These are phyloP conservation scores for Cynodonichthys magdalenae DNA, from an alignment of 2,797 vertebrate genomes.

Conservation along the genomic window DNA sequence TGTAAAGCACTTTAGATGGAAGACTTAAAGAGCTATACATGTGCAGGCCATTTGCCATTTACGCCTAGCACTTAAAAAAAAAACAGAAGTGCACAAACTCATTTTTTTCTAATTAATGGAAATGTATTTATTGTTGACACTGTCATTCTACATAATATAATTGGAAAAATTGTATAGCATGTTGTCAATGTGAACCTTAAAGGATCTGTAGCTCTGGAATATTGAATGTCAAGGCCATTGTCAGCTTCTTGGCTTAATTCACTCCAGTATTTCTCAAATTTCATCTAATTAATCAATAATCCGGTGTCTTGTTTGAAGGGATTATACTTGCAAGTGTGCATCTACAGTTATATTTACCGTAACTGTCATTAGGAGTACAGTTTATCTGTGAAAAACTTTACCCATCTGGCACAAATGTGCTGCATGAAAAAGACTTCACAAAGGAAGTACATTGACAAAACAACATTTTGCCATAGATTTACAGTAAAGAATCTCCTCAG, in stretches of 20 bases:
- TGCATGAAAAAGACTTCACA: constrained; percentile 13
- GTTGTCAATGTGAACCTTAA: constrained; percentile 3
- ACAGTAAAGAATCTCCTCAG: constrained; percentile 2
- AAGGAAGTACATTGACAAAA: constrained; percentile 36
- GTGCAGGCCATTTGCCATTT: too few species aligned
- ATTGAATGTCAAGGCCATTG: constrained; percentile 27
- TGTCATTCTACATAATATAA: constrained; percentile 18
- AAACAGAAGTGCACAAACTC: constrained; percentile 24
- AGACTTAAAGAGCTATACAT: too few species aligned
- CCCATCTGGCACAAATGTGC: constrained; percentile 16
- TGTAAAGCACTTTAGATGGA: constrained; percentile 4
- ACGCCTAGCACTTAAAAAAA: too few species aligned
- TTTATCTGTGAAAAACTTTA: constrained; percentile 7
- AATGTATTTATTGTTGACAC: too few species aligned
- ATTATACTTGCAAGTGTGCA: constrained; percentile 13
- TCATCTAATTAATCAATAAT: constrained; percentile 49
- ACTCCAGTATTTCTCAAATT: constrained; percentile 37
- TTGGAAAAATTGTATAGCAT: constrained; percentile 4
- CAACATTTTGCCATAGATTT: constrained; percentile 14
- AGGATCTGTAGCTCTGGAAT: constrained; percentile 2
- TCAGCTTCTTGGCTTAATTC: constrained; percentile 25
- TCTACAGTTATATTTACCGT: constrained; percentile 14
- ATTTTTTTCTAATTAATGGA: too few species aligned
- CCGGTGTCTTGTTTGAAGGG: constrained; percentile 13
- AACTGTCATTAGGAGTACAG: constrained; percentile 6